phyloP scores from a whole-genome alignment of 2,113 vertebrate genomes.

The Martes martes region DNA sequence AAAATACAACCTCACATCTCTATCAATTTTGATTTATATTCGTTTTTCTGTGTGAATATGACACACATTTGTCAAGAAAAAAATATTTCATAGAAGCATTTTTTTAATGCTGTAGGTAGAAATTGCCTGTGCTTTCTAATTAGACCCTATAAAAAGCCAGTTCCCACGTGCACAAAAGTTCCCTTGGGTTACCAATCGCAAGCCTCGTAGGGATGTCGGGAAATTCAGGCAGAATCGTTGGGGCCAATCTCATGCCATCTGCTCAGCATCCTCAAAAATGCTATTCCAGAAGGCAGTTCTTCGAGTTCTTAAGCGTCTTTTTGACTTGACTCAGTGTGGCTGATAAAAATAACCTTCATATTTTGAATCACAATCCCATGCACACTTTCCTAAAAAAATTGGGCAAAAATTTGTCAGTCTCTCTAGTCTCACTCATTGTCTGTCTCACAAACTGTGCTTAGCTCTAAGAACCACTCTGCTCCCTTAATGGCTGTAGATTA shows the following conservation, averaged over 20 bases:
- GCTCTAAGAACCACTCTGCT: conserved; percentile 28
- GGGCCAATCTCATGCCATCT: conserved; percentile 73
- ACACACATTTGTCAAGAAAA: conserved; percentile 63
- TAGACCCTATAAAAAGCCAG: conserved; percentile 66
- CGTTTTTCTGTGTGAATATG: conserved; percentile 66
- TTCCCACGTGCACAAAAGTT: conserved; percentile 58
- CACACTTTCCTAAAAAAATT: conserved; percentile 77
- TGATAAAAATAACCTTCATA: conserved; percentile 85
- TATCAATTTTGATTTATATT: conserved; percentile 50
- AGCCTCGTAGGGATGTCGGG: conserved; percentile 64
- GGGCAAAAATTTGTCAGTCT: conserved; percentile 80
- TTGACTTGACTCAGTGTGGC: conserved; percentile 80
- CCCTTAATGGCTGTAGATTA: conserved; percentile 64
- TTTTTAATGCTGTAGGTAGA: conserved; percentile 53
- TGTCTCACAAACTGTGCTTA: conserved; percentile 63
- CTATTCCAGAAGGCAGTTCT: conserved; percentile 78
- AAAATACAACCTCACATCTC: background rate
- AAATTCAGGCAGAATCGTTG: conserved; percentile 71
- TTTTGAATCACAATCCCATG: conserved; percentile 82
- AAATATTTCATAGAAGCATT: conserved; percentile 61
- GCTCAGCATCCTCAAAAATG: conserved; percentile 77
- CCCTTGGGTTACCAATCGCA: conserved; percentile 68
- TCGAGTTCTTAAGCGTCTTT: conserved; percentile 79
- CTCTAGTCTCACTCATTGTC: conserved; percentile 78
- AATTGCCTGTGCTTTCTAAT: conserved; percentile 68